These are phyloP conservation scores for Calameuta pallipes DNA, from an alignment of 2,888 invertebrate species.

Conservation along the genomic window DNA sequence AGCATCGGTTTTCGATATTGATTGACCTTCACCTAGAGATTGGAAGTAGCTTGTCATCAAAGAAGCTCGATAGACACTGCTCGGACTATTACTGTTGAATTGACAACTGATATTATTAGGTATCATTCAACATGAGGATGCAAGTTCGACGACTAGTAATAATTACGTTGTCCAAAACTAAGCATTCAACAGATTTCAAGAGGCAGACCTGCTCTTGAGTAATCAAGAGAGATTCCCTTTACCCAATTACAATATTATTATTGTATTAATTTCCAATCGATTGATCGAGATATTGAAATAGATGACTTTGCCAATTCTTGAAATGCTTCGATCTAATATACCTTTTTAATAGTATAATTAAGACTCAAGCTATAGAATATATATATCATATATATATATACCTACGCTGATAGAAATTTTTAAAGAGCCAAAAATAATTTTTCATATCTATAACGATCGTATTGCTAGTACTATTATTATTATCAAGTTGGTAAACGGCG, in stretches of 20 bases:
- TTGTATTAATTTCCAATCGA: not conserved
- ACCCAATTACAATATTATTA: not conserved
- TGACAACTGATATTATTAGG: not conserved
- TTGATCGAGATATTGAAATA: not conserved
- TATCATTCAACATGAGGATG: not conserved
- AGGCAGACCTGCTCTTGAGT: not conserved
- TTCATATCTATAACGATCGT: not conserved
- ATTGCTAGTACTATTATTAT: not conserved
- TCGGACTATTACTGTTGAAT: not conserved
- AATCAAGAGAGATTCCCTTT: not conserved
- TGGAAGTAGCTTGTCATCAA: conserved; percentile 4
- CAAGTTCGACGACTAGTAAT: not conserved
- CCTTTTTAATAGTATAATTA: not conserved
- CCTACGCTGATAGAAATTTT: not conserved
- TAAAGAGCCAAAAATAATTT: not conserved
- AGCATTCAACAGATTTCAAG: not conserved
- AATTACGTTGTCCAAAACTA: not conserved
- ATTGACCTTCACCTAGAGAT: conserved; percentile 22
- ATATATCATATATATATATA: not conserved
- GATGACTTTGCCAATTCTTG: not conserved
- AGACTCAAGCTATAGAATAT: not conserved
- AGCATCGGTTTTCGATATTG: not conserved
- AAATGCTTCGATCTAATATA: not conserved
- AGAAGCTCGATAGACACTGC: not conserved
- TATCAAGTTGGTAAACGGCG: not conserved